Percentiles rank a stretch among this genome's conserved stretches.
Evolutionary conservation across 2,888 invertebrate species (phyloP).

Genomic region (Eudemis profundana): DNA sequence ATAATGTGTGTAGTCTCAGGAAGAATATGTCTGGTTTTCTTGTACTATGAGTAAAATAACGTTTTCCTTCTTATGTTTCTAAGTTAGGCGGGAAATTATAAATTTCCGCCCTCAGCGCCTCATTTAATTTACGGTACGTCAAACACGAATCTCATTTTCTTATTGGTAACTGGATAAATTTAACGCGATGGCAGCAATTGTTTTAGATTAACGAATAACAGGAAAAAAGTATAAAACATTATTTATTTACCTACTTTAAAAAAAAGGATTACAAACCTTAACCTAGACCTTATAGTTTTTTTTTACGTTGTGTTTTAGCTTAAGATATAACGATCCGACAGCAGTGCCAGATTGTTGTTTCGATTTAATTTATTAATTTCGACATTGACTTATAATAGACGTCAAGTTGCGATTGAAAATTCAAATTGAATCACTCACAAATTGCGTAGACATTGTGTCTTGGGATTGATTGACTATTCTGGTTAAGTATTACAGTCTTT

Average conservation of each 20-base stretch:
- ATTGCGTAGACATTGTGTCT: no score
- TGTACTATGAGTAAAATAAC: constrained; percentile 13
- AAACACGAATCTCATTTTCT: constrained; percentile 30
- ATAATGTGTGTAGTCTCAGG: no score
- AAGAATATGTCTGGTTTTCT: neutral
- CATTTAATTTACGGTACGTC: constrained; percentile 55
- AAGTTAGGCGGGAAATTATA: constrained; percentile 54
- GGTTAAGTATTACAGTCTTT: neutral
- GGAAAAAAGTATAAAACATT: neutral
- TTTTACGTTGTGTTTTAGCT: no score
- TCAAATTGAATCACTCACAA: no score
- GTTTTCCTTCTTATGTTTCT: constrained; percentile 24
- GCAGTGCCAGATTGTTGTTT: no score
- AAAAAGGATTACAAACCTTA: no score
- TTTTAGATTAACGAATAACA: neutral
- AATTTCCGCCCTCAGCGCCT: constrained; percentile 62
- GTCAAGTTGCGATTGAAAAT: no score
- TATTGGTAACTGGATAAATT: constrained; percentile 19
- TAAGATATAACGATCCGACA: no score
- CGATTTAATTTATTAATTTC: no score
- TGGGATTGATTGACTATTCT: neutral
- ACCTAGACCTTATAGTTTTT: no score
- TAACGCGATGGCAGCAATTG: constrained; percentile 8
- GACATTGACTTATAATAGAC: no score
- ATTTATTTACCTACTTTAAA: no score